Base-by-base conservation (phyloP, 2,888 invertebrate genomes). In the Plusia festucae region DNA sequence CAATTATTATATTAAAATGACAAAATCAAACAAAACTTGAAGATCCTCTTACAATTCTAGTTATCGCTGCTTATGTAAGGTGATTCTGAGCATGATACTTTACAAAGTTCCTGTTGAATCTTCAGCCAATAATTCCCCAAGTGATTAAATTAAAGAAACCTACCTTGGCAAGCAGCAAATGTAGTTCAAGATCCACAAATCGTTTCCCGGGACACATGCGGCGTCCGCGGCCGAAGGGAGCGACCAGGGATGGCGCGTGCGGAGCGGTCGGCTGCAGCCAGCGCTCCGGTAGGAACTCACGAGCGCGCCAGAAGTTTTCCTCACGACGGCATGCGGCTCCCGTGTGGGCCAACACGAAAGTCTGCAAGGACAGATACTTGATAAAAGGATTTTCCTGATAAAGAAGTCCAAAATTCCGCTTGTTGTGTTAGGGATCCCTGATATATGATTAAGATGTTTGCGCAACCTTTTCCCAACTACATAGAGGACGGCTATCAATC, bases 161-260 rank as follows among this genome's bases (percentile, higher is more conserved):
- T 60, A 84, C 97, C 96, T 97, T 97, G 24, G 97, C 97, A 20
- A 98, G 91, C 66, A 97, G 92, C 60, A 98, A 92, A 70, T 97
- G 96, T 18, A 98, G 92, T 78, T 97, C 97, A 77, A 97, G 96
- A 82, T 98, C 97, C 2, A 98, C 97, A 85, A 98, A 98, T 68
- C 98, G 95, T 90, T 98, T 98, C 54, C 98, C 98, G 0, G 98
- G 98, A 86, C 98, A 98, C 91, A 97, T 97, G 53, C 98, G 95
- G 59, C 96, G 96, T 0, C 98, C 98, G 40, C 96, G 94, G 0
- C 98, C 98, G 89, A 98, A 98, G 0, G 98, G 98, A 8, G 96
- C 96, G 1, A 98, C 96, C 56, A 98, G 91, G 53, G 95, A 94
- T 0, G 97, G 95, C 8, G 97, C 96, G 68, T 96, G 95, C 53